Conservation (phyloP, 2,113 vertebrate genomes). For the Vidua macroura region DNA sequence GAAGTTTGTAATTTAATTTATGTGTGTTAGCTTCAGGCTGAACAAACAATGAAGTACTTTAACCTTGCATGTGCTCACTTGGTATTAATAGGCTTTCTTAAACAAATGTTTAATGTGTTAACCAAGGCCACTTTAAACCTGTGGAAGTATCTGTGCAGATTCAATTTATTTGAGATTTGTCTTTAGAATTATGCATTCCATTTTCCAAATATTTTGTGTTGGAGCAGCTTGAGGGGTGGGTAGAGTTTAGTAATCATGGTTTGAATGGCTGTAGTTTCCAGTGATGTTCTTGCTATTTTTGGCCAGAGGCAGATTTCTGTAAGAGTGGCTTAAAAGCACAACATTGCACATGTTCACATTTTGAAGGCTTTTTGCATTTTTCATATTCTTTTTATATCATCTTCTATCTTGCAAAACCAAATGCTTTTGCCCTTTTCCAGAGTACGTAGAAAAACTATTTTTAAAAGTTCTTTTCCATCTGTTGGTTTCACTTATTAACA, state of each 20-base stretch:
- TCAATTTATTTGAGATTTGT: neutral
- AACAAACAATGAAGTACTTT: slow-evolving; percentile 7
- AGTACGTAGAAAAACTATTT: slow-evolving; percentile 20
- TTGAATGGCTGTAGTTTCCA: slow-evolving; percentile 46
- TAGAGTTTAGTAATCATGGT: slow-evolving; percentile 17
- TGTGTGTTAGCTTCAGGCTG: neutral
- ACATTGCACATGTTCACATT: slow-evolving; percentile 21
- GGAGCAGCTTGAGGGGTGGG: neutral
- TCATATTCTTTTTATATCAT: slow-evolving; percentile 49
- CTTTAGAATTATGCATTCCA: neutral
- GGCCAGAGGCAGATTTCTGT: slow-evolving; percentile 5
- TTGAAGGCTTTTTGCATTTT: slow-evolving; percentile 20
- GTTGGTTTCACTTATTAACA: slow-evolving; percentile 44
- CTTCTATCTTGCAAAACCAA: slow-evolving; percentile 25
- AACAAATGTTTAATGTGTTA: neutral
- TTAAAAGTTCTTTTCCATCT: slow-evolving; percentile 50
- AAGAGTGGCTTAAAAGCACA: slow-evolving; percentile 21
- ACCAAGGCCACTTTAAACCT: neutral
- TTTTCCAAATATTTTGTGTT: neutral
- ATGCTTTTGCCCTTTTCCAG: slow-evolving; percentile 7
- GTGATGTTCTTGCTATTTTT: slow-evolving; percentile 35
- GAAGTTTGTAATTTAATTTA: neutral
- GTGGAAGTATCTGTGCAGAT: neutral
- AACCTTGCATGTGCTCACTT: neutral
- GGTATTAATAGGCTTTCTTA: neutral